Evolutionary conservation across 2,888 invertebrate species (phyloP).

Genomic region (Thyatira batis): DNA sequence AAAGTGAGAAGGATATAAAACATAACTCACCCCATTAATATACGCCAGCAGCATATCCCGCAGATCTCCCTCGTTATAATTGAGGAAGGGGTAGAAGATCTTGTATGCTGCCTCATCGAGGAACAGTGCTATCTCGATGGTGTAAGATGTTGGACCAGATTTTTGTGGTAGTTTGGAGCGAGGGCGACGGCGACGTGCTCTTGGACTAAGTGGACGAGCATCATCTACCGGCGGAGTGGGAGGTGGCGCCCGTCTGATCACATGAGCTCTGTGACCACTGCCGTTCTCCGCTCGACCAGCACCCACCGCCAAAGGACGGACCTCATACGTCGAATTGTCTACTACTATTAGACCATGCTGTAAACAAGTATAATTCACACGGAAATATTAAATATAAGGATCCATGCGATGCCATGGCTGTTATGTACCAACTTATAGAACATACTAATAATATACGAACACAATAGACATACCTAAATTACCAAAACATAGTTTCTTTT

Average conservation of each 20-base stretch:
- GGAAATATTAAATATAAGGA: too few species aligned
- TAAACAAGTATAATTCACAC: neutral
- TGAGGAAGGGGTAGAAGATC: slow-evolving; percentile 86
- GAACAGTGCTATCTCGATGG: slow-evolving; percentile 88
- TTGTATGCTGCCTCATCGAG: slow-evolving; percentile 88
- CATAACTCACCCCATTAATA: slow-evolving; percentile 86
- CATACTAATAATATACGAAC: too few species aligned
- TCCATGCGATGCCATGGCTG: too few species aligned
- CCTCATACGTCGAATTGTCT: slow-evolving; percentile 86
- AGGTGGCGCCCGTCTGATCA: slow-evolving; percentile 81
- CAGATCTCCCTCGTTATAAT: slow-evolving; percentile 84
- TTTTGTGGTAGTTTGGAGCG: slow-evolving; percentile 33
- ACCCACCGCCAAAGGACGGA: slow-evolving; percentile 83
- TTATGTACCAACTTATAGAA: too few species aligned
- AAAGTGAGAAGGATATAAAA: neutral
- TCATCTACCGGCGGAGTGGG: slow-evolving; percentile 71
- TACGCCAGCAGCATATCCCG: slow-evolving; percentile 90
- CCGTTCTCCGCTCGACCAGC: slow-evolving; percentile 61
- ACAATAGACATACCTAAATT: neutral
- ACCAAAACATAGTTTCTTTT: neutral
- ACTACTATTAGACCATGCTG: slow-evolving; percentile 87
- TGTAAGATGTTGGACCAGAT: slow-evolving; percentile 69
- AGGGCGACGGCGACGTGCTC: slow-evolving; percentile 49
- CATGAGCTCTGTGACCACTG: slow-evolving; percentile 75
- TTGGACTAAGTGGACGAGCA: slow-evolving; percentile 51